phyloP scores from a whole-genome alignment of 1,140 invertebrate species.

The Drosophila nigrodunni region DNA sequence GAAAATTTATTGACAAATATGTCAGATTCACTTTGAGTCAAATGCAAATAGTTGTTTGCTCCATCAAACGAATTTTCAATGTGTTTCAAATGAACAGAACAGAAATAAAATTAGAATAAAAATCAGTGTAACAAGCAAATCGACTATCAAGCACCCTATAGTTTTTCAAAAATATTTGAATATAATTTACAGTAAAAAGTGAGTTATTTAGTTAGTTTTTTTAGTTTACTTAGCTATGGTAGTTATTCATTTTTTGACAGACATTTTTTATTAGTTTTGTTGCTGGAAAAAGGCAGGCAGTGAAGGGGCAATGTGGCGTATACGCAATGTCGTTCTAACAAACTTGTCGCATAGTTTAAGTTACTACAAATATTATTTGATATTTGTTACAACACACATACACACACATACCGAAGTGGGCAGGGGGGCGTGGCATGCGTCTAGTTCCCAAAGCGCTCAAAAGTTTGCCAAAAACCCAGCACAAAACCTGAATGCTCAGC shows the following conservation, averaged over 20 bases:
- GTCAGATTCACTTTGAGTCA: no score
- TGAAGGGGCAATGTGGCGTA: slow-evolving; percentile 59
- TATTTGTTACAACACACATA: slow-evolving; percentile 38
- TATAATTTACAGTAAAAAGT: no score
- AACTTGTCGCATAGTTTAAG: slow-evolving; percentile 64
- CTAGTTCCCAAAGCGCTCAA: slow-evolving; percentile 49
- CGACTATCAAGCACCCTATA: no score
- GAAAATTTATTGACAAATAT: no score
- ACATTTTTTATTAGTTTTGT: slow-evolving; percentile 6
- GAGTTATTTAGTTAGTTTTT: not conserved
- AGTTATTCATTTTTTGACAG: not conserved
- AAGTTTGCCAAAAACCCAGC: slow-evolving; percentile 49
- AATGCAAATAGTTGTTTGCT: no score
- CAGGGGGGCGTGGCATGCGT: not conserved
- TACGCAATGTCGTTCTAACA: slow-evolving; percentile 51
- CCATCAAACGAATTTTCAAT: no score
- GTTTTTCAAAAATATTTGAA: no score
- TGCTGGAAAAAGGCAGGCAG: not conserved
- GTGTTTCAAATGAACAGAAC: no score
- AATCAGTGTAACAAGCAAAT: no score
- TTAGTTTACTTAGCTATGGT: not conserved
- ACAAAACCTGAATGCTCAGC: slow-evolving; percentile 46
- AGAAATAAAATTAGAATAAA: no score
- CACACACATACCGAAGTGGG: not conserved
- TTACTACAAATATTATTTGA: slow-evolving; percentile 63